These are phyloP conservation scores for Keiferia lycopersicella DNA, from an alignment of 2,888 invertebrate genomes.

Conservation along the genomic window DNA sequence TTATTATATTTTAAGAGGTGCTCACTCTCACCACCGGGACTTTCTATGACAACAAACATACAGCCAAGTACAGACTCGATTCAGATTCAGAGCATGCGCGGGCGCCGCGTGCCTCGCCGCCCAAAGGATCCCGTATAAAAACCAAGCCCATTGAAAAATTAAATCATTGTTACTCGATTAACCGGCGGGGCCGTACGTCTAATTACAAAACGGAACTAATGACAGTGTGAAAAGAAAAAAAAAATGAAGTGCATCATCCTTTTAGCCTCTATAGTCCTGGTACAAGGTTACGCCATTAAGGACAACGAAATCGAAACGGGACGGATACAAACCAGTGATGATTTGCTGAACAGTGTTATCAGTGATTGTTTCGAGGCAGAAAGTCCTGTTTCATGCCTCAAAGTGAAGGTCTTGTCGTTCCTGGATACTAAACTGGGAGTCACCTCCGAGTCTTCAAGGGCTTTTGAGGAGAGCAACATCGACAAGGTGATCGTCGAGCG, in stretches of 20 bases:
- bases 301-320: slow-evolving; percentile 81
- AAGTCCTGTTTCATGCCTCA: slow-evolving; percentile 86
- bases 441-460: slow-evolving; percentile 82
- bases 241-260: slow-evolving; percentile 77
- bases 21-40: slow-evolving; percentile 75
- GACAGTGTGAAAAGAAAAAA: slow-evolving; percentile 62
- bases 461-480: slow-evolving; percentile 82
- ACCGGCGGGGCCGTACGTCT: slow-evolving; percentile 69
- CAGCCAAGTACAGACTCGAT: slow-evolving; percentile 70
- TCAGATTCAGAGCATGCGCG: slow-evolving; percentile 62
- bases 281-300: slow-evolving; percentile 72
- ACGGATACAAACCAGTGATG: slow-evolving; percentile 83
- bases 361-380: slow-evolving; percentile 86
- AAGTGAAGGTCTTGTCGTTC: slow-evolving; percentile 88
- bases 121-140: slow-evolving; percentile 83
- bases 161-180: slow-evolving; percentile 80
- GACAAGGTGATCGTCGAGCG: slow-evolving; percentile 89
- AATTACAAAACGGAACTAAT: slow-evolving; percentile 77
- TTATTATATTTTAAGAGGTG: slow-evolving; percentile 22
- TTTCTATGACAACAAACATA: slow-evolving; percentile 78
- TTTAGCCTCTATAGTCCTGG: slow-evolving; percentile 76
- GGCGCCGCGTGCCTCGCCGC: slow-evolving; percentile 73
- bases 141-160: slow-evolving; percentile 84
- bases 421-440: slow-evolving; percentile 87
- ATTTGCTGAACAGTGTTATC: slow-evolving; percentile 86